Evolutionary conservation across 2,888 invertebrate genomes (phyloP), one percentile per base, ranked within the genome.

Genomic region (Chelonus formosanus): DNA sequence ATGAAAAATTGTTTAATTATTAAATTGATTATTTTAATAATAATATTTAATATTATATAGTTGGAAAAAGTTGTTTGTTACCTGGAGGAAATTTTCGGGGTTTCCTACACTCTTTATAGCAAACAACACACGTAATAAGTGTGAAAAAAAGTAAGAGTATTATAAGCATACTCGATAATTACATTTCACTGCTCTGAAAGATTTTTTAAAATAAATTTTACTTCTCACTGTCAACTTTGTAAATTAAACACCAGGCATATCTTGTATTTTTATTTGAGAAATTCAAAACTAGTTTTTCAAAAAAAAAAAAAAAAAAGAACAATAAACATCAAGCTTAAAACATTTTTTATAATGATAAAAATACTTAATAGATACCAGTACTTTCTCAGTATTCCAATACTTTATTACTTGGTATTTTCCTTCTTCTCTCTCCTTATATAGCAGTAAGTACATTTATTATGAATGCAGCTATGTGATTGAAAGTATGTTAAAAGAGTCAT

Each of bases 51-150:
- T 32, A 31, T 5, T 4, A n/a, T 7, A 44, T 59, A 48, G 36
- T 63, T 40, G 48, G 40, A 50, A 59, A 56, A 57, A 60, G 40
- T 58, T 31, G 43, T 47, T 61, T 74, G 70, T 63, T 59, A 80
- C 81, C 83, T 53, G 83, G 83, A 43, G 83, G 83, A 71, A 80
- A 83, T 59, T 75, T 70, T 3, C 48, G 67, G 1, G 83, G 83
- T 53, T 82, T 83, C 3, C 70, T 31, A 68, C 76, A 80, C 61
- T 76, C 75, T 53, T 65, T 71, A 31, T 74, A 61, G 56, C 75
- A 78, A 53, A 71, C 68, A 2, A 73, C 50, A 50, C 73, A 57
- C 10, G 73, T 5, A 0, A 61, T 64, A 10, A 34, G 8, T 52
- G 78, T 3, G 0, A 77, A 7, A 3, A 67, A 40, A 48, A 69